Base-by-base conservation (phyloP, 2,113 vertebrate genomes). In the Daphoenositta chrysoptera region DNA sequence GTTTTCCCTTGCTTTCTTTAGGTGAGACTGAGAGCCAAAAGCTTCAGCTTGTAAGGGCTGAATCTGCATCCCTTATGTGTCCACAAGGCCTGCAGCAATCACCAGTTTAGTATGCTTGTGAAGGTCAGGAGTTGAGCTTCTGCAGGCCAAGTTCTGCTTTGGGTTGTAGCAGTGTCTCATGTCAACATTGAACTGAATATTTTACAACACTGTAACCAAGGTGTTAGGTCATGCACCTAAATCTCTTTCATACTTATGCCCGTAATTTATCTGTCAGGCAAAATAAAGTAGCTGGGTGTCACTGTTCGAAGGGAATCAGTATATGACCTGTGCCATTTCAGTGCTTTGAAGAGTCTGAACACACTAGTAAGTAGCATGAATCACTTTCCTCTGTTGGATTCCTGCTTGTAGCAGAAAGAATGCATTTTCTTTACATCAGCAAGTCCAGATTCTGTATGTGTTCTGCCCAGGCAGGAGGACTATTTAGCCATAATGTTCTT, bases 401-500 rank as follows among this genome's bases (percentile, higher is more conserved):
- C 83, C 60, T 84, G 94, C 90, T 94, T 61, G 61, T 79, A 89
- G 89, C 77, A 79, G 83, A 93, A 92, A 47, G 31, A 72, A 91
- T 76, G 50, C 19, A 5, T 96, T 94, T 93, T 92, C 88, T 94
- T 77, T 92, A 83, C 83, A 96, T 93, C 91, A 95, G 94, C 91
- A 94, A 86, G 65, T 95, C 90, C 87, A 92, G 92, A 95, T 93
- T 97, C 94, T 65, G 44, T 93, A 57, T 45, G 47, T 87, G 68
- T 83, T 96, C 87, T 90, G 91, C 60, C 87, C 90, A 83, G 64
- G 61, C 95, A 95, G 93, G 93, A 96, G 71, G 92, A 93, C 65
- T 77, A 72, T 94, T 97, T 96, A 97, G 97, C 98, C 97, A 97
- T 97, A 97, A 94, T 13, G 84, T 96, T 84, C 92, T 97, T 92